Conservation (phyloP, 2,113 vertebrate genomes). For the Dicrurus megarhynchus region DNA sequence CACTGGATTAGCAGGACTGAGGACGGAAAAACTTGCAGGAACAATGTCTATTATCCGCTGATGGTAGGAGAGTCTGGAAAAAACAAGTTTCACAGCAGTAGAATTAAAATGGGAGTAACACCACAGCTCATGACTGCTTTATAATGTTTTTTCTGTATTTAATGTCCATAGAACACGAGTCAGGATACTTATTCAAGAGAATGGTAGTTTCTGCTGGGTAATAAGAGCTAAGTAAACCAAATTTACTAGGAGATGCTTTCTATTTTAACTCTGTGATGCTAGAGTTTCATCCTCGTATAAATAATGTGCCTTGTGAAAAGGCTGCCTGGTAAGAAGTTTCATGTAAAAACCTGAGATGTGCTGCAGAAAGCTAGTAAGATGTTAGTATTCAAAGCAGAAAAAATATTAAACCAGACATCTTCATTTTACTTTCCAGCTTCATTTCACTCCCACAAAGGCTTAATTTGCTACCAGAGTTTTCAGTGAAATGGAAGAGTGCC, state of each 20-base stretch:
- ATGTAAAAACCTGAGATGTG: background rate
- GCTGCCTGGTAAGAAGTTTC: background rate
- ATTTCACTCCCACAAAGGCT: background rate
- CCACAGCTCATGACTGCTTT: background rate
- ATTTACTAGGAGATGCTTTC: background rate
- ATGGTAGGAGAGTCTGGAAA: slow-evolving; percentile 91
- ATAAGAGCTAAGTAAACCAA: background rate
- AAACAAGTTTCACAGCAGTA: background rate
- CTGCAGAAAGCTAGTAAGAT: background rate
- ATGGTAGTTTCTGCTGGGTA: background rate
- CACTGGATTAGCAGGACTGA: slow-evolving; percentile 88
- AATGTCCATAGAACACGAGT: background rate
- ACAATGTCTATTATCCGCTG: slow-evolving; percentile 95
- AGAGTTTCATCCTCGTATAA: background rate
- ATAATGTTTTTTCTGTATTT: background rate
- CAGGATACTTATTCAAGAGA: background rate
- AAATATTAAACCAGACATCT: background rate
- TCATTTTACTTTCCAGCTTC: background rate
- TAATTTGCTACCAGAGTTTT: background rate
- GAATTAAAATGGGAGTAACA: background rate
- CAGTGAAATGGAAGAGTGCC: background rate
- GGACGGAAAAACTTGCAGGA: slow-evolving; percentile 88
- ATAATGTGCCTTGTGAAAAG: background rate
- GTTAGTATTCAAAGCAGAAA: background rate
- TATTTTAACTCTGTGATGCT: background rate